Percentiles rank a stretch among this genome's conserved stretches.
These are phyloP conservation scores for Oncorhynchus mykiss DNA, from an alignment of 2,113 vertebrate species.

Conservation along the genomic window DNA sequence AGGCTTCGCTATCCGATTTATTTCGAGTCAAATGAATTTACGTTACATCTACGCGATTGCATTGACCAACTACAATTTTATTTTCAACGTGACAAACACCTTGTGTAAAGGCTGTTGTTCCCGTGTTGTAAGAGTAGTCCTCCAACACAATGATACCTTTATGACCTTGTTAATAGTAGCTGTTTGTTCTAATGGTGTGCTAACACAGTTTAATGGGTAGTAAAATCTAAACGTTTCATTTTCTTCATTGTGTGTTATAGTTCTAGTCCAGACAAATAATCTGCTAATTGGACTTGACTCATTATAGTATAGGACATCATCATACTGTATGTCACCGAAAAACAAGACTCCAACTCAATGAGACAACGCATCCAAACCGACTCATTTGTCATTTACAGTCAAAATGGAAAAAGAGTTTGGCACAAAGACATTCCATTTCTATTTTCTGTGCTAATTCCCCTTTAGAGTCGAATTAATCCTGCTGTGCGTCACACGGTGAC, in stretches of 20 bases:
- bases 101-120: conserved; percentile 6
- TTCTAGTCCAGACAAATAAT: neutral
- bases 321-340: neutral
- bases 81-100: conserved; percentile 10
- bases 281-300: neutral
- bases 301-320: neutral
- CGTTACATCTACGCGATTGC: neutral
- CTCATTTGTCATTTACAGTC: too few species aligned
- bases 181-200: conserved; percentile 39
- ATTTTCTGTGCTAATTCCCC: neutral
- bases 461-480: too few species aligned
- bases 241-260: neutral
- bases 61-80: neutral
- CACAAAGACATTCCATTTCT: neutral
- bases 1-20: conserved; percentile 10
- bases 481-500: too few species aligned
- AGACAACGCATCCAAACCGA: too few species aligned
- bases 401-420: too few species aligned
- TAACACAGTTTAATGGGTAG: conserved; percentile 1
- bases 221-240: neutral
- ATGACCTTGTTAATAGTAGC: conserved; percentile 30
- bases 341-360: neutral
- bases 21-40: too few species aligned
- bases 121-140: conserved; percentile 37
- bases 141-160: conserved; percentile 66